Percentiles rank a stretch among this genome's conserved stretches.
These are phyloP conservation scores for Scolanthus callimorphus DNA, from an alignment of 92 coral and sea anemone species.

Conservation along the genomic window DNA sequence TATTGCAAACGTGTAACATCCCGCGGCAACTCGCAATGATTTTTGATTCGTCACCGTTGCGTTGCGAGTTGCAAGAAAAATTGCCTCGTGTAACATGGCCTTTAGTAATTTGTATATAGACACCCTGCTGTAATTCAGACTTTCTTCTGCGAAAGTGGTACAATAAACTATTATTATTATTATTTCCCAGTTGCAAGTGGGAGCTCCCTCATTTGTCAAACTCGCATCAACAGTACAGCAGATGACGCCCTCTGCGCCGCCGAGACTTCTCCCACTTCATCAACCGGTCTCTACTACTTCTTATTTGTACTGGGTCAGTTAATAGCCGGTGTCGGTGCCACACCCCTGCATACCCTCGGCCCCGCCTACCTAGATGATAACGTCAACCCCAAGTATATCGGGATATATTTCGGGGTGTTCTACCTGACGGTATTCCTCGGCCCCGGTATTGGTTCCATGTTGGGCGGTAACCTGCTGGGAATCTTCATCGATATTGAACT, in stretches of 20 bases:
- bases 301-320: slow-evolving; percentile 51
- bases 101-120: too few relatives aligned
- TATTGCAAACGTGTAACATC: too few relatives aligned
- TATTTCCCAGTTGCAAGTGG: not conserved
- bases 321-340: slow-evolving; percentile 55
- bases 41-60: too few relatives aligned
- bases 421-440: slow-evolving; percentile 46
- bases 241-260: not conserved
- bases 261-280: not conserved
- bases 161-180: too few relatives aligned
- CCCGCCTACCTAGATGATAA: slow-evolving; percentile 82
- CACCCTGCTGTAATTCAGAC: too few relatives aligned
- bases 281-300: slow-evolving; percentile 7
- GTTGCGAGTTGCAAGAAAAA: too few relatives aligned
- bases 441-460: slow-evolving; percentile 56
- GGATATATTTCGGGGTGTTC: slow-evolving; percentile 56
- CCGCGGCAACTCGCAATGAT: too few relatives aligned
- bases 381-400: slow-evolving; percentile 50
- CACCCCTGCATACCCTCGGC: slow-evolving; percentile 57
- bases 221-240: not conserved
- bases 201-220: not conserved
- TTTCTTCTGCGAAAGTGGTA: too few relatives aligned
- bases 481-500: slow-evolving; percentile 52
- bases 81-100: too few relatives aligned
- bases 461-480: slow-evolving; percentile 55